Conservation (phyloP, 1,140 invertebrate genomes). For the Zaprionus nigranus region DNA sequence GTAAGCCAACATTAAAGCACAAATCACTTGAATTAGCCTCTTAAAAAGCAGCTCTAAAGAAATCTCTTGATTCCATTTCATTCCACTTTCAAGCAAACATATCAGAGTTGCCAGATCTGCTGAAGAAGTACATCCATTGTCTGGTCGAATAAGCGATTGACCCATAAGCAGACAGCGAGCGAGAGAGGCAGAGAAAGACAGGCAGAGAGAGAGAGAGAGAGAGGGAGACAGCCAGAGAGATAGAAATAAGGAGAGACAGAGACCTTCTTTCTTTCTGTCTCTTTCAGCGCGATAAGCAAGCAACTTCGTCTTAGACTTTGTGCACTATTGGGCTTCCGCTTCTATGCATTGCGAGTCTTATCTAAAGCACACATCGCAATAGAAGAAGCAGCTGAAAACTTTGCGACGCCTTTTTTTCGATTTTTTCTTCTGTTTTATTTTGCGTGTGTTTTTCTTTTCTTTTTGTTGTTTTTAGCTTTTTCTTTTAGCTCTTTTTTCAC, state of each 20-base stretch:
- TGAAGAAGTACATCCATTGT: background rate
- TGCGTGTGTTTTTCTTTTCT: slow-evolving; percentile 3
- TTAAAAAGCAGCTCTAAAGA: too few relatives aligned
- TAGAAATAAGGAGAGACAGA: too few relatives aligned
- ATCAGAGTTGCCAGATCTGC: slow-evolving; percentile 6
- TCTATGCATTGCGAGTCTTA: slow-evolving; percentile 41
- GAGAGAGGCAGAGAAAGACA: background rate
- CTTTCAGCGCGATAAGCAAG: slow-evolving; percentile 5
- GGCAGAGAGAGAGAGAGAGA: background rate
- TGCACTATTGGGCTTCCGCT: slow-evolving; percentile 46
- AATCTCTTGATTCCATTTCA: background rate
- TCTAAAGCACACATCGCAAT: slow-evolving; percentile 50
- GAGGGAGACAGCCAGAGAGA: background rate
- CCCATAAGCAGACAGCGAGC: background rate
- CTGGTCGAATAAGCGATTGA: background rate
- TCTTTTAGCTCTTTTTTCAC: background rate
- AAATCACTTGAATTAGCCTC: background rate
- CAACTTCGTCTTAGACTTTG: slow-evolving; percentile 25
- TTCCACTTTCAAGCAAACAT: background rate
- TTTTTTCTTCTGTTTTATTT: slow-evolving; percentile 19
- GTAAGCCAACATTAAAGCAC: background rate
- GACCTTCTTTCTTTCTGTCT: background rate
- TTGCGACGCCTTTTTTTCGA: slow-evolving; percentile 39
- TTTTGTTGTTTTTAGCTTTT: slow-evolving; percentile 16
- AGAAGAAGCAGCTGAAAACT: slow-evolving; percentile 22